These are phyloP conservation scores for Blastobasis adustella DNA, from an alignment of 2,888 invertebrate genomes.

Conservation along the genomic window DNA sequence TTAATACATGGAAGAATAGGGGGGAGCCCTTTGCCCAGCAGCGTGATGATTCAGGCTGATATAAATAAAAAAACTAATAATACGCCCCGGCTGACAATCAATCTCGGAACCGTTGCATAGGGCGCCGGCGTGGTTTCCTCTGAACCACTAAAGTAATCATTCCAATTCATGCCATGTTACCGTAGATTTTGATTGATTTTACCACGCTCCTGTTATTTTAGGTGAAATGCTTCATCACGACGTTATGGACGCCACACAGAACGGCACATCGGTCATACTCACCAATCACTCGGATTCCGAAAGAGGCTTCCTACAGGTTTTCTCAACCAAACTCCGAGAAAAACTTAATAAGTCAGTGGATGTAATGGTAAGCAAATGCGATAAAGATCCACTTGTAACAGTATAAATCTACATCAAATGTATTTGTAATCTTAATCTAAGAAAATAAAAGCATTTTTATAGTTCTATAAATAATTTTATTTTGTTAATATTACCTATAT, in stretches of 20 bases:
- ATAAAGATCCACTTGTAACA: slow-evolving; percentile 85
- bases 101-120: too few species aligned
- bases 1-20: too few species aligned
- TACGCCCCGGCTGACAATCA: too few species aligned
- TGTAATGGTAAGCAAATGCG: slow-evolving; percentile 81
- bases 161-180: too few species aligned
- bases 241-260: slow-evolving; percentile 88
- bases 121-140: too few species aligned
- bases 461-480: slow-evolving; percentile 17
- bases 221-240: slow-evolving; percentile 97
- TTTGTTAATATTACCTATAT: slow-evolving; percentile 5
- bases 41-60: too few species aligned
- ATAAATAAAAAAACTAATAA: too few species aligned
- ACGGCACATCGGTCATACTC: slow-evolving; percentile 85
- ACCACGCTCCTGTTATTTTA: slow-evolving; percentile 15
- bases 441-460: slow-evolving; percentile 11
- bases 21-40: too few species aligned
- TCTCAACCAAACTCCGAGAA: slow-evolving; percentile 54
- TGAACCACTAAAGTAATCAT: too few species aligned
- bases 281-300: slow-evolving; percentile 97
- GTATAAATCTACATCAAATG: slow-evolving; percentile 68
- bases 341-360: slow-evolving; percentile 67
- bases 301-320: slow-evolving; percentile 84
- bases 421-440: slow-evolving; percentile 4
- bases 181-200: background rate